Evolutionary conservation across 2,888 invertebrate genomes (phyloP), one percentile per base, ranked within the genome.

Genomic region (Oligia strigilis): DNA sequence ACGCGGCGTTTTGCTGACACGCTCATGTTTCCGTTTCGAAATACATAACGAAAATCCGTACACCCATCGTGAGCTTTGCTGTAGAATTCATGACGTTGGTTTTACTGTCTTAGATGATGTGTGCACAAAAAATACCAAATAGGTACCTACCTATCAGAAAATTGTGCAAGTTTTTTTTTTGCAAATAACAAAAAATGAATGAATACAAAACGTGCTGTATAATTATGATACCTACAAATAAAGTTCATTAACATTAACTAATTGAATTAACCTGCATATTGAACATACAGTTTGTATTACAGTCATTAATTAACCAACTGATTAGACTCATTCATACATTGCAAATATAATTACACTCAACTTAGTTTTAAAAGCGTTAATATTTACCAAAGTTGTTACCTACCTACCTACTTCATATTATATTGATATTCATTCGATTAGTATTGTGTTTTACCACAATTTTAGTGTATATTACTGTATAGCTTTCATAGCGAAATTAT

Each of bases 11-110:
- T 73, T 65, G 70, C 60, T 65, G 72, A 52, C 78, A 52, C 29
- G 19, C 62, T 66, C 43, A 60, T 64, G 71, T 64, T 64, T 62
- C n/a, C n/a, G 6, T 74, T 65, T 77, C 23, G 14, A 69, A 69
- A 77, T 82, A 69, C 60, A 72, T 23, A 43, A 55, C 23, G 14
- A 14, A 62, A 65, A 74, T 69, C 43, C 40, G 60, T 40, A 14
- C 4, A 67, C 19, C 29, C 23, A 29, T 49, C 17, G n/a, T 29
- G 8, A 40, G 49, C 29, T 52, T 62, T 66, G 29, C 40, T 60
- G 17, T 14, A 14, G 23, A 69, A 46, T 82, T 29, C n/a, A n/a
- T 6, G 17, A 5, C 5, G 13, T 8, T 60, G 58, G 64, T 69
- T 72, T 75, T 65, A 36, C 36, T 71, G 29, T 29, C 19, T 2